phyloP scores from a whole-genome alignment of 1,140 invertebrate genomes.

The Periplaneta americana region DNA sequence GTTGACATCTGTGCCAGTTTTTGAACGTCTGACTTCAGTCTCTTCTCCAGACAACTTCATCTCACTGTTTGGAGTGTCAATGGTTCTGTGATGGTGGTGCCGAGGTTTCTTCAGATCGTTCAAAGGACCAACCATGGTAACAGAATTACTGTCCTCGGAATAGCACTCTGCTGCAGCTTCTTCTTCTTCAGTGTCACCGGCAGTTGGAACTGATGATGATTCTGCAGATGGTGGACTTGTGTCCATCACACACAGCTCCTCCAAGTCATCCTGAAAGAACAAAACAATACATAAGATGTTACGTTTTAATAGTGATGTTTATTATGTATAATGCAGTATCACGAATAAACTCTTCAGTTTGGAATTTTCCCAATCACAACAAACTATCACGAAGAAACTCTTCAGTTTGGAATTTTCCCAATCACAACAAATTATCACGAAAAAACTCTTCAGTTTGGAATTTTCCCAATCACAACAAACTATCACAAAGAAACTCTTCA shows the following conservation, averaged over 20 bases:
- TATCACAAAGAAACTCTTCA: no score
- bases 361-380: no score
- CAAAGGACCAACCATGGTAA: not conserved
- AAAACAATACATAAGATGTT: no score
- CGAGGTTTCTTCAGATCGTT: not conserved
- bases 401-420: no score
- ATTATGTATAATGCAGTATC: no score
- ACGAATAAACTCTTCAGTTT: no score
- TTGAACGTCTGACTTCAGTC: not conserved
- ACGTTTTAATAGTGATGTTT: no score
- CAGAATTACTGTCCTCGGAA: not conserved
- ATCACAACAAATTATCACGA: no score
- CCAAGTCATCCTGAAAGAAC: slow-evolving; percentile 39
- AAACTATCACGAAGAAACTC: no score
- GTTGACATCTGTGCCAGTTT: not conserved
- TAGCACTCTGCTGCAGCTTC: not conserved
- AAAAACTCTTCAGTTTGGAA: no score
- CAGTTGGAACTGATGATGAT: not conserved
- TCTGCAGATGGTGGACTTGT: slow-evolving; percentile 26
- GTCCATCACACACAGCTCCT: slow-evolving; percentile 39
- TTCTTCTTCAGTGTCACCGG: not conserved
- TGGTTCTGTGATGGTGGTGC: not conserved
- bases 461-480: no score
- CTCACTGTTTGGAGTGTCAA: not conserved
- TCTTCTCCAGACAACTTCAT: not conserved